Base-by-base conservation (phyloP, 2,797 vertebrate genomes). In the Cuculus canorus region DNA sequence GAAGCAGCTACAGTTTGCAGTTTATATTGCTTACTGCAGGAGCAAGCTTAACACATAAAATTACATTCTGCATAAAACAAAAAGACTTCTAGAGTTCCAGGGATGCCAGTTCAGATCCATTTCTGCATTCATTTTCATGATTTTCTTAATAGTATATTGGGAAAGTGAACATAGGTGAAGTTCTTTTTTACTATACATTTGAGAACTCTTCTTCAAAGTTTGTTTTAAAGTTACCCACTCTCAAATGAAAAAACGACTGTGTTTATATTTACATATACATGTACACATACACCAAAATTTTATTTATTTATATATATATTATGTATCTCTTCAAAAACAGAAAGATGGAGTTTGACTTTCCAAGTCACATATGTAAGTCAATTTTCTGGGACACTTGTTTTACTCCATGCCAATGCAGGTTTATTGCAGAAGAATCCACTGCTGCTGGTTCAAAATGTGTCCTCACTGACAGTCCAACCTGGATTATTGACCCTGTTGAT, bases 401-500 rank as follows among this genome's bases (percentile, higher is more conserved):
- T 86, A 69, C 69, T 59, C 53, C 71, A 47, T 45, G 52, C 81
- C 92, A 41, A 96, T 64, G 48, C 96, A 99, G 98, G 96, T 98
- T 99, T 95, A 99, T 99, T 90, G 98, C 98, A 14, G 98, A 99
- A 97, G 98, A 99, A 95, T 98, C 98, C n/a, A 98, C 98, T 28
- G 98, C 98, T 41, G 98, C 98, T 25, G 98, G 98, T 69, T 98
- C 98, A 73, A 98, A 98, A 92, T 98, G 98, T 33, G 92, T 98
- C 88, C 98, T 99, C 66, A 98, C 98, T 0, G 97, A 98, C 83
- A 98, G 96, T 70, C 98, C 98, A 0, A 99, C 98, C 47, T 99
- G 98, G 98, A 99, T 99, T 64, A 98, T 99, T 65, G 98, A 99
- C 92, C 98, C 98, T 86, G 98, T 99, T 73, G 98, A 99, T 47